Conservation (phyloP, 1,140 invertebrate genomes). For the Lucilia sericata region DNA sequence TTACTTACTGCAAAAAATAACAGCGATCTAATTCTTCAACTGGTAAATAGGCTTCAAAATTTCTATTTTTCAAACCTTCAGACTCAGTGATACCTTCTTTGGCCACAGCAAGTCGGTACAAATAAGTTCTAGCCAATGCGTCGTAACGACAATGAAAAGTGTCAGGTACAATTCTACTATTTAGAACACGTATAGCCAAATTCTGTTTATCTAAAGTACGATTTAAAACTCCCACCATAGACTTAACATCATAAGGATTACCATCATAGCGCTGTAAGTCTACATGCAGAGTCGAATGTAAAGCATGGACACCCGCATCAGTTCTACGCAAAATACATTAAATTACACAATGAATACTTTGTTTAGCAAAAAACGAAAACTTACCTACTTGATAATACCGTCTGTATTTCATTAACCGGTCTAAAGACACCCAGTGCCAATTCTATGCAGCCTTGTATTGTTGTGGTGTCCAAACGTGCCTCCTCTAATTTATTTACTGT, state of each 20-base stretch:
- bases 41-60: conserved; percentile 55
- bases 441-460: conserved; percentile 77
- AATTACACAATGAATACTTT: neutral
- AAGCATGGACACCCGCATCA: conserved; percentile 79
- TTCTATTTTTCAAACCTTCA: conserved; percentile 49
- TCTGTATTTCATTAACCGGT: conserved; percentile 69
- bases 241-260: conserved; percentile 68
- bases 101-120: conserved; percentile 73
- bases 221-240: conserved; percentile 71
- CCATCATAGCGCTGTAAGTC: conserved; percentile 70
- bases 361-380: neutral
- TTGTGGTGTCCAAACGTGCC: conserved; percentile 69
- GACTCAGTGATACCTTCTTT: conserved; percentile 53
- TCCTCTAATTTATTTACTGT: conserved; percentile 61
- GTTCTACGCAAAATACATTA: conserved; percentile 70
- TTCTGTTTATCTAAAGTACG: conserved; percentile 71
- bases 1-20: conserved; percentile 61
- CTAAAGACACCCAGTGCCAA: conserved; percentile 69
- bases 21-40: conserved; percentile 63
- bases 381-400: conserved; percentile 77
- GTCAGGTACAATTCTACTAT: conserved; percentile 71
- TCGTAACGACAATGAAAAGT: conserved; percentile 73
- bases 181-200: conserved; percentile 71
- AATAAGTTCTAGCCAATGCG: conserved; percentile 75
- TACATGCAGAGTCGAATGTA: conserved; percentile 75